phyloP scores from a whole-genome alignment of 2,797 vertebrate species.

The Sebastes nivosus region DNA sequence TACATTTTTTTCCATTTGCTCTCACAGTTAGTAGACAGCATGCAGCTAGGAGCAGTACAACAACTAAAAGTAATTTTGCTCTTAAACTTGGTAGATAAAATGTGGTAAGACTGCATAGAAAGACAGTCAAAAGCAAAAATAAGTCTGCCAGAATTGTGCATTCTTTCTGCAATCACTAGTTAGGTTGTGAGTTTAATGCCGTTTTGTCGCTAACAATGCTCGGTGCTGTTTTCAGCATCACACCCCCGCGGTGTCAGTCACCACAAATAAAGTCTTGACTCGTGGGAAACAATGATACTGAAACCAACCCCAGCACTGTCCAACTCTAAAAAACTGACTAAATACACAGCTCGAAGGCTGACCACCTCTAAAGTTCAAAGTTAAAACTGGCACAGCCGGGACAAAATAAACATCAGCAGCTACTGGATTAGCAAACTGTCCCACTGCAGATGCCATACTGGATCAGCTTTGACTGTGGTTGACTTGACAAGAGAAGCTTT shows the following conservation, averaged over 20 bases:
- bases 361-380: neutral
- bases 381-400: neutral
- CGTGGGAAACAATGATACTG: neutral
- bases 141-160: neutral
- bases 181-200: neutral
- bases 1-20: neutral
- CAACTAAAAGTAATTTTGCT: neutral
- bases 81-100: neutral
- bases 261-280: conserved; percentile 20
- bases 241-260: conserved; percentile 7
- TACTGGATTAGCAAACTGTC: conserved; percentile 7
- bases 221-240: conserved; percentile 4
- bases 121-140: neutral
- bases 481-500: conserved; percentile 13
- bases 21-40: neutral
- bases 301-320: neutral
- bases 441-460: neutral
- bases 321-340: neutral
- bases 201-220: conserved; percentile 7
- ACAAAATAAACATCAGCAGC: conserved; percentile 36
- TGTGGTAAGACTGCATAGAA: neutral
- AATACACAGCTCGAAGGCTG: neutral
- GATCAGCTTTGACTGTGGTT: conserved; percentile 6
- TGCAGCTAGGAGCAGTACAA: neutral
- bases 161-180: neutral